Conservation (phyloP, 2,888 invertebrate species). For the Panorpa germanica region DNA sequence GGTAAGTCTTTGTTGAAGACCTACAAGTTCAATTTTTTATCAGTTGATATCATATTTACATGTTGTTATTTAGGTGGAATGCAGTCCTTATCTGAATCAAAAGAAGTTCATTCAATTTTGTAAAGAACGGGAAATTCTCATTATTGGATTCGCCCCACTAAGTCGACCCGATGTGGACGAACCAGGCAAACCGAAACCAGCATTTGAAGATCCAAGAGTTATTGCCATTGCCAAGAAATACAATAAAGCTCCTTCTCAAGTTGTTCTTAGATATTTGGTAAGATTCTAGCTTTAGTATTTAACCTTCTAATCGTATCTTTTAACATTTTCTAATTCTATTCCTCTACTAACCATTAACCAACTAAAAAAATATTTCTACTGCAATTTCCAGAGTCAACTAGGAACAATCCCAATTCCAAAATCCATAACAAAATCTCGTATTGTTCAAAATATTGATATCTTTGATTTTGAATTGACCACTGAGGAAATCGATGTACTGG, state of each 20-base stretch:
- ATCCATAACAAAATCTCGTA: slow-evolving; percentile 29
- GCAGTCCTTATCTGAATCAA: slow-evolving; percentile 48
- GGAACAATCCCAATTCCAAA: slow-evolving; percentile 36
- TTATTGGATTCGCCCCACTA: slow-evolving; percentile 58
- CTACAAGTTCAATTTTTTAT: background rate
- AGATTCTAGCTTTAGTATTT: slow-evolving; percentile 15
- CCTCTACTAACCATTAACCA: too few relatives aligned
- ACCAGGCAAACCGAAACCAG: slow-evolving; percentile 24
- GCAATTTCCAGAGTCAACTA: slow-evolving; percentile 26
- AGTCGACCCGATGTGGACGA: slow-evolving; percentile 34
- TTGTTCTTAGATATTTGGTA: slow-evolving; percentile 44
- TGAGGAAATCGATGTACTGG: slow-evolving; percentile 29
- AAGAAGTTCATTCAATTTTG: slow-evolving; percentile 48
- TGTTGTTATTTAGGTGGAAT: slow-evolving; percentile 23
- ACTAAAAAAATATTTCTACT: too few relatives aligned
- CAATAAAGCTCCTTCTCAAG: slow-evolving; percentile 41
- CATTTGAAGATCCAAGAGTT: slow-evolving; percentile 31
- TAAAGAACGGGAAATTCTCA: slow-evolving; percentile 34
- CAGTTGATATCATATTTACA: background rate
- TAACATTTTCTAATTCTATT: slow-evolving; percentile 34
- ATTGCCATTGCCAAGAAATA: slow-evolving; percentile 35
- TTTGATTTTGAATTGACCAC: slow-evolving; percentile 33
- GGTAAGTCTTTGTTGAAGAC: slow-evolving; percentile 15
- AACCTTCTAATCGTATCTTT: too few relatives aligned
- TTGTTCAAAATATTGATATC: slow-evolving; percentile 31